A percentile compares a stretch with the other conserved stretches of the same genome.
Evolutionary conservation across 2,797 vertebrate genomes (phyloP).

Genomic region (Centropyge bicolor): DNA sequence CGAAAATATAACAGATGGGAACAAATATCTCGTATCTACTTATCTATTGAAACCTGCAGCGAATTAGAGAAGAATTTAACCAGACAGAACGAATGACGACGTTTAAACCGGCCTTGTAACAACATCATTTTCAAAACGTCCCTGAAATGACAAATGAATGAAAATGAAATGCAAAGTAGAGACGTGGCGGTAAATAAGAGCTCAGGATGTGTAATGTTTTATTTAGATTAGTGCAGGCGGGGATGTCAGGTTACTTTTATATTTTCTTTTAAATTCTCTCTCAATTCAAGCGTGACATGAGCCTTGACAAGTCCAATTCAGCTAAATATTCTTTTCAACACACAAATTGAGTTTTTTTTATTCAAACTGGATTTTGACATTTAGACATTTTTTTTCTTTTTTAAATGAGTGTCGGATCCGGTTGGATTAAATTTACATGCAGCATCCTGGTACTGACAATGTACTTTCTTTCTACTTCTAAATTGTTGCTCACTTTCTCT

Average conservation of each 20-base stretch:
- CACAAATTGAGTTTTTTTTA: too few species aligned
- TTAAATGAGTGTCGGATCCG: background rate
- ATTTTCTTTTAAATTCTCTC: background rate
- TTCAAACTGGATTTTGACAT: background rate
- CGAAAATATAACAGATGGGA: too few species aligned
- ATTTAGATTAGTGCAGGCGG: background rate
- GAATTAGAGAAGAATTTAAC: background rate
- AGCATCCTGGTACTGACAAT: background rate
- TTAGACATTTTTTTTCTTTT: background rate
- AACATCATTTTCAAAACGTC: background rate
- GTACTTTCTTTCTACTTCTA: background rate
- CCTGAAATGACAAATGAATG: background rate
- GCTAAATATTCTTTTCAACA: background rate
- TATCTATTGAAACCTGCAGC: background rate
- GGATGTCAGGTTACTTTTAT: background rate
- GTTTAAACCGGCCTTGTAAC: background rate
- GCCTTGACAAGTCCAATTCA: background rate
- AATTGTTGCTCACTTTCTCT: background rate
- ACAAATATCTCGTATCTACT: too few species aligned
- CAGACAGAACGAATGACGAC: background rate
- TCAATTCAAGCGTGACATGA: background rate
- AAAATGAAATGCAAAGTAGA: background rate
- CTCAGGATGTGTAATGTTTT: background rate
- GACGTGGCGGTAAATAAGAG: background rate
- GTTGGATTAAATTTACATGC: background rate